Evolutionary conservation across 2,888 invertebrate genomes (phyloP), one percentile per base, ranked within the genome.

Genomic region (Dolichopus griseipennis): DNA sequence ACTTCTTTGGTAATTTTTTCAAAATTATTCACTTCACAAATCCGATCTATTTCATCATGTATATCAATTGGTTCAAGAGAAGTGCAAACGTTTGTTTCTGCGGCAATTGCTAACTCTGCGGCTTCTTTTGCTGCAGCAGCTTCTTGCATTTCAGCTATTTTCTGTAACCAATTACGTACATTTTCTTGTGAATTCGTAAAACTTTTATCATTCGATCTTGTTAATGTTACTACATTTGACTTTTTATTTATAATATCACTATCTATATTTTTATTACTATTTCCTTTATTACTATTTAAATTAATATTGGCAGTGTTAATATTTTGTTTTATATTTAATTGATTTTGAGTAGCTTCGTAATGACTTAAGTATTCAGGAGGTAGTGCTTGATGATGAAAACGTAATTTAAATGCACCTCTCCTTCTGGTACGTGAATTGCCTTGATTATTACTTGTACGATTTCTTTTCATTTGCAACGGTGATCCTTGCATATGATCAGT

Each of bases 311-410:
- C 61, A 1, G 70, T 27, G 27, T 69, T 43, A 22, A 67, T 62
- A 34, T 68, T 68, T 33, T 70, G 21, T 64, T 69, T 72, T 0
- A 69, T 70, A 67, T 76, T 82, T 41, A 84, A 83, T 72, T 85
- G 85, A 70, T 86, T 87, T 68, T 89, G 81, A 8, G 88, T 87
- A 67, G 90, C 89, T 78, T 90, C 90, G 82, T 90, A 91, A 76
- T 91, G 91, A 75, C 90, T 90, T 67, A 91, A 84, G 76, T 91
- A 91, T 77, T 90, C 91, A 20, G 90, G 88, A 0, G 91, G 91
- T 68, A 91, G 78, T 0, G 91, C 91, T 77, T 91, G 91, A 77
- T 91, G 91, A 75, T 91, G 91, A 78, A 91, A 91, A 77, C 91
- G 89, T 66, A 91, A 83, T 78, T 91, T 91, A 84, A 90, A 87